Percentiles rank a stretch among this genome's conserved stretches.
Conservation (phyloP, 2,113 vertebrate species). For the Seriola aureovittata region DNA sequence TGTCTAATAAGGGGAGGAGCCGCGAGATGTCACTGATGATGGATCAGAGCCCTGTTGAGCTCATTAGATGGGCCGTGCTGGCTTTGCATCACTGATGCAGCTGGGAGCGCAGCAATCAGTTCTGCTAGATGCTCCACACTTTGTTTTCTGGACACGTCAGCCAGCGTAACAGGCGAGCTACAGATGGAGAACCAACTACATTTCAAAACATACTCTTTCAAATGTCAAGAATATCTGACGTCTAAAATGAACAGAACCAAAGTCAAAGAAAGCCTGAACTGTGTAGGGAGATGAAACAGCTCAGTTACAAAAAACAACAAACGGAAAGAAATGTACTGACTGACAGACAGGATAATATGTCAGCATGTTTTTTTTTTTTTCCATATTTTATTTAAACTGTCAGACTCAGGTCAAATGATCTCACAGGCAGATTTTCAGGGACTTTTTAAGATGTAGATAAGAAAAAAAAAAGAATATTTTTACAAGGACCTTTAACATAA, state of each 20-base stretch:
- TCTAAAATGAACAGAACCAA: background rate
- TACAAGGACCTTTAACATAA: too few relatives aligned
- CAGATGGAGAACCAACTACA: background rate
- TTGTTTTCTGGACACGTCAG: constrained; percentile 30
- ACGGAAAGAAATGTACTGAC: too few relatives aligned
- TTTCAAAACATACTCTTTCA: background rate
- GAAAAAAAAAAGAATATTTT: too few relatives aligned
- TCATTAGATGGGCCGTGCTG: constrained; percentile 92
- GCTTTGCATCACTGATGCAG: constrained; percentile 89
- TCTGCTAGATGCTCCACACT: constrained; percentile 88
- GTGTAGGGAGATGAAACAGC: too few relatives aligned
- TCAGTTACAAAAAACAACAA: too few relatives aligned
- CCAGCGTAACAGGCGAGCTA: background rate
- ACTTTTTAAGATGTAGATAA: too few relatives aligned
- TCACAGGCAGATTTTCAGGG: too few relatives aligned
- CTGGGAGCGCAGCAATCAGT: constrained; percentile 90
- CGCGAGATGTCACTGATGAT: constrained; percentile 91
- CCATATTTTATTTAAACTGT: too few relatives aligned
- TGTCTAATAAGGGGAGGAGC: constrained; percentile 84
- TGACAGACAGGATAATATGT: too few relatives aligned
- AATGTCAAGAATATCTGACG: background rate
- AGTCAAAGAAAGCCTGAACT: background rate
- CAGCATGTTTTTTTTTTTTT: too few relatives aligned
- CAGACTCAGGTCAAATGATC: too few relatives aligned
- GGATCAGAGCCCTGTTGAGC: constrained; percentile 93